These are phyloP conservation scores for Muscicapa striata DNA, from an alignment of 2,797 vertebrate genomes.

Conservation along the genomic window DNA sequence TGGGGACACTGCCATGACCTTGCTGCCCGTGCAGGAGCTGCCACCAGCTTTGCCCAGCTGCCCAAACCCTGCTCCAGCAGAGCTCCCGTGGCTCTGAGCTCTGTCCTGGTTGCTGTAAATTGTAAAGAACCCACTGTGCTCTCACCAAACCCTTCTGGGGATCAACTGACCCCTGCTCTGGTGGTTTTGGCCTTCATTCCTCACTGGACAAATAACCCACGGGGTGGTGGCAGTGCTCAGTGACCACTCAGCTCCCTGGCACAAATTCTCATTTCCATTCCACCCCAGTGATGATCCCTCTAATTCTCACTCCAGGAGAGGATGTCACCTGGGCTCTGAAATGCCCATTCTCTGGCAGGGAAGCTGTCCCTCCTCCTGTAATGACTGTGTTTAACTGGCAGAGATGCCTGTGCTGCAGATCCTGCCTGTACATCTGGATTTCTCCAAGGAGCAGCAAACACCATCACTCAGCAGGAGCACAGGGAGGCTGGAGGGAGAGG, in stretches of 20 bases:
- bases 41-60: too few relatives aligned
- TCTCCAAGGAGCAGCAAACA: neutral
- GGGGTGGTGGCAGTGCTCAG: neutral
- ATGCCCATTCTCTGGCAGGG: neutral
- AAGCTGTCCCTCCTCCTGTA: neutral
- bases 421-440: neutral
- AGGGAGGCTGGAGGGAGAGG: neutral
- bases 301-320: neutral
- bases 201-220: rapidly evolving
- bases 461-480: neutral
- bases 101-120: neutral
- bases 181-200: neutral
- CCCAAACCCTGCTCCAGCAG: neutral
- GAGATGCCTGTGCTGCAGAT: neutral
- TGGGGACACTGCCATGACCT: neutral
- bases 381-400: neutral
- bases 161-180: neutral
- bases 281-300: neutral
- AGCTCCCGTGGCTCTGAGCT: neutral
- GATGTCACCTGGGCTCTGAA: neutral
- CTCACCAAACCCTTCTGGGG: neutral
- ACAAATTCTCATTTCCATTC: neutral
- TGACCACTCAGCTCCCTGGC: neutral
- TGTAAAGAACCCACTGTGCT: neutral
- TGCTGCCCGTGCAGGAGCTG: neutral